Percentiles rank a stretch among this genome's conserved stretches.
phyloP scores from a whole-genome alignment of 2,113 vertebrate species.

The Columbina picui region DNA sequence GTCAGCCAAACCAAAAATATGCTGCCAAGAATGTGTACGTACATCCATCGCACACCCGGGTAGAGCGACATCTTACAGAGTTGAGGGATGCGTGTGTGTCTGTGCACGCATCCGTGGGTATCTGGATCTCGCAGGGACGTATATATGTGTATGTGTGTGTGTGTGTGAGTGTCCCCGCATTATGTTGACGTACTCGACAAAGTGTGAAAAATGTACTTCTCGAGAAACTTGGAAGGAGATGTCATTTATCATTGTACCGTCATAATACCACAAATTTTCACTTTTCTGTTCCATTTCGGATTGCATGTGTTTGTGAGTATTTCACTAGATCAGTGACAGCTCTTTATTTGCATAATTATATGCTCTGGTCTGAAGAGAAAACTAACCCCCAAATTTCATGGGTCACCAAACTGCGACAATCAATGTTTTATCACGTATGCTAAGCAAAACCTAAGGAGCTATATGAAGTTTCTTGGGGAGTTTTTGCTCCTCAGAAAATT shows the following conservation, averaged over 20 bases:
- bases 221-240: slow-evolving; percentile 71
- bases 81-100: not conserved
- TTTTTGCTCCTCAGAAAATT: slow-evolving; percentile 82
- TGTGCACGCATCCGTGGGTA: not conserved
- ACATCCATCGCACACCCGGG: not conserved
- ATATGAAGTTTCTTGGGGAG: slow-evolving; percentile 89
- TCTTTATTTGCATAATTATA: slow-evolving; percentile 99
- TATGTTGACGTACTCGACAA: not conserved
- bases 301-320: slow-evolving; percentile 85
- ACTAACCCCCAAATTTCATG: slow-evolving; percentile 99
- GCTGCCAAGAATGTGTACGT: not conserved
- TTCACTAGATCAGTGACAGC: slow-evolving; percentile 97
- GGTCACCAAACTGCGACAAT: slow-evolving; percentile 99
- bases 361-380: slow-evolving; percentile 99
- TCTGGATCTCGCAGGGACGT: not conserved
- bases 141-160: not conserved
- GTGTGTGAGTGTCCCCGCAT: not conserved
- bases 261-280: slow-evolving; percentile 60
- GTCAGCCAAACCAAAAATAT: slow-evolving; percentile 15
- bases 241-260: slow-evolving; percentile 59
- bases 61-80: not conserved
- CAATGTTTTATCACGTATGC: slow-evolving; percentile 97
- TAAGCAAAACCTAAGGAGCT: slow-evolving; percentile 89
- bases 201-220: slow-evolving; percentile 68
- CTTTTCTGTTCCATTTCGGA: slow-evolving; percentile 79